Percentiles rank a stretch among this genome's conserved stretches.
These are phyloP conservation scores for Penelope pileata DNA, from an alignment of 2,113 vertebrate species.

Conservation along the genomic window DNA sequence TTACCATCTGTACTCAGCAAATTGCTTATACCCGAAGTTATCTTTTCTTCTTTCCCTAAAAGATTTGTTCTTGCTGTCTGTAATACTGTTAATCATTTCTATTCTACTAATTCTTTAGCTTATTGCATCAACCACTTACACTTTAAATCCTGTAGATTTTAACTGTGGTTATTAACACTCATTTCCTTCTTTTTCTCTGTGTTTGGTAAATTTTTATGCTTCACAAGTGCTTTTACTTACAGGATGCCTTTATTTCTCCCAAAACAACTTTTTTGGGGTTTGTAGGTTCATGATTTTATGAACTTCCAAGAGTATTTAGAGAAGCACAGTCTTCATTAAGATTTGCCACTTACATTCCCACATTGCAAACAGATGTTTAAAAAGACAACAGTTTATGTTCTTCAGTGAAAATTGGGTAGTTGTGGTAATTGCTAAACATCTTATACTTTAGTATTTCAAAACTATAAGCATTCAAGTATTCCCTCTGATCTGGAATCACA, in stretches of 20 bases:
- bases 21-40: neutral
- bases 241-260: rapidly evolving
- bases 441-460: neutral
- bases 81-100: neutral
- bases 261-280: neutral
- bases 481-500: neutral
- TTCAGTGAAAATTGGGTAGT: neutral
- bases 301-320: neutral
- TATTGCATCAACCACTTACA: neutral
- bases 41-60: neutral
- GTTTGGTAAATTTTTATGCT: neutral
- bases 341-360: neutral
- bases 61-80: neutral
- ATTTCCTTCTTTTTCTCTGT: neutral
- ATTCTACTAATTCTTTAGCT: neutral
- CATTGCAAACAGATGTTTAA: neutral
- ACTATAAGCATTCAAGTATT: neutral
- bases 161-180: neutral
- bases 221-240: neutral
- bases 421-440: neutral
- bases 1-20: neutral
- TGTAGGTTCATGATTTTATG: neutral
- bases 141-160: neutral
- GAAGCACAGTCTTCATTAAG: neutral
- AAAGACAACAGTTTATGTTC: neutral